phyloP scores from a whole-genome alignment of 2,113 vertebrate species.

The Notarius quadriscutis region DNA sequence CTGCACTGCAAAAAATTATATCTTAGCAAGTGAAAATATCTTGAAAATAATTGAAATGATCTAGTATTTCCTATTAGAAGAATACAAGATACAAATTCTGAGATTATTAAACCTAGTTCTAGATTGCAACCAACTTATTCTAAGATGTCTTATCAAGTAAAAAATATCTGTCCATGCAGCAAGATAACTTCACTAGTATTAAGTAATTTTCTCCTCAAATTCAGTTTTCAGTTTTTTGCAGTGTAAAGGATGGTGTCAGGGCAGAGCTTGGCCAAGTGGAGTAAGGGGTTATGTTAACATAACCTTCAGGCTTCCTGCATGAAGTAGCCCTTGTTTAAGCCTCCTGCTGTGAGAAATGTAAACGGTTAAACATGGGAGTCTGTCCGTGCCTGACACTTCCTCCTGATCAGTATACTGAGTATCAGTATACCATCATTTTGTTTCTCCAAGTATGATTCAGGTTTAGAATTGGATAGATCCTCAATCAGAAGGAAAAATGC shows the following conservation, averaged over 20 bases:
- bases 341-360: slow-evolving; percentile 53
- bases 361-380: slow-evolving; percentile 43
- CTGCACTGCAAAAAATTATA: not conserved
- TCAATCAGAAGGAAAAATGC: not conserved
- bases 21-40: no score
- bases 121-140: no score
- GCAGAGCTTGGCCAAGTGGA: slow-evolving; percentile 12
- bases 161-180: no score
- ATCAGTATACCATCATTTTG: not conserved
- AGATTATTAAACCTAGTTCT: no score
- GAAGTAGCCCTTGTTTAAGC: slow-evolving; percentile 50
- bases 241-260: not conserved
- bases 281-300: slow-evolving; percentile 48
- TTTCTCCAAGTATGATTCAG: not conserved
- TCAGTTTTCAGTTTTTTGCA: no score
- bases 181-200: no score
- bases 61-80: no score
- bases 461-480: not conserved
- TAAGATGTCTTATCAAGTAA: no score
- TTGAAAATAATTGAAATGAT: no score
- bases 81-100: no score
- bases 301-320: slow-evolving; percentile 45
- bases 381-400: slow-evolving; percentile 30
- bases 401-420: not conserved
- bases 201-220: no score